Base-by-base conservation (phyloP, 2,797 vertebrate genomes). In the Channallabes apus region DNA sequence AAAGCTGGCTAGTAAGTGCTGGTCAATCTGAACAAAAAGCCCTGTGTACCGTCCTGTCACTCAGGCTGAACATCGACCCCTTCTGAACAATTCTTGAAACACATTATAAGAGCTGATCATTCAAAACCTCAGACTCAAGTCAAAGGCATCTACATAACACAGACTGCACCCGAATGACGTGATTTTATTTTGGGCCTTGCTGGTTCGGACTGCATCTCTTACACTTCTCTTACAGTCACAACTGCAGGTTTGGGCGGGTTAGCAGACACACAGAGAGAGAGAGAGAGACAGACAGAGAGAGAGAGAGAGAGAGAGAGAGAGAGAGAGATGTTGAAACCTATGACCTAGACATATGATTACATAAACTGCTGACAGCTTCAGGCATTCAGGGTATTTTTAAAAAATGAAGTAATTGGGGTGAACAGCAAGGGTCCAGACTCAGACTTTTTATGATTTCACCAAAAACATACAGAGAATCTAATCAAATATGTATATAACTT, bases 261-360 rank as follows among this genome's bases (percentile, higher is more conserved):
- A 82, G 64, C 67, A 22, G 64, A 67, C 71, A 38, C 9, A 51
- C 1, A 51, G 46, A 51, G 46, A 51, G 41, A 46, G 41, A 32
- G 32, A 32, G 32, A 32, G 32, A 32, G 32, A 32, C 1, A 32
- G 41, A 46, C 7, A 46, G 41, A 46, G 41, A 46, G 41, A 46
- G 41, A 46, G 41, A 46, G 41, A 46, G 41, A 46, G 41, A 46
- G 46, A 51, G 9, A 54, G 51, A 54, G 51, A 54, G 51, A 3
- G 51, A 54, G 14, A 12, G 51, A 54, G 51, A 12, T 54, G 51
- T 87, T 41, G 80, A 92, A 90, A 88, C 88, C 88, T 89, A 85
- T 92, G 91, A 93, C 93, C 92, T 92, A 92, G 56, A 94, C 91
- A 92, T 91, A 83, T 91, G 92, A 93, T 94, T 93, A 94, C 88